A percentile compares a stretch with the other conserved stretches of the same genome.
Conservation (phyloP, 2,113 vertebrate species). For the Salvelinus namaycush region DNA sequence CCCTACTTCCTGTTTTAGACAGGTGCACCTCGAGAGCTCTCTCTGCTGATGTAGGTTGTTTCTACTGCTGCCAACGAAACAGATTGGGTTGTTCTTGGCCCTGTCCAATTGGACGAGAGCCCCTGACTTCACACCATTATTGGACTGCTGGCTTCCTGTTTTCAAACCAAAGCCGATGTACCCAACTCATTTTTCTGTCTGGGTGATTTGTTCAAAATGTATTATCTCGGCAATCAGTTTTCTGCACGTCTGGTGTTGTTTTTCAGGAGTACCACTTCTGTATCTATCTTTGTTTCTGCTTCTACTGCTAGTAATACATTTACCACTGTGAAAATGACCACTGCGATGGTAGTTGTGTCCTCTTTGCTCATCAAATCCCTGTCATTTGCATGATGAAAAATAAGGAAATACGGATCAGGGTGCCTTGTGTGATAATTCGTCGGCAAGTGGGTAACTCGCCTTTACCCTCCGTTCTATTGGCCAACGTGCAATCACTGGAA, state of each 20-base stretch:
- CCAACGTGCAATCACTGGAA: too few species aligned
- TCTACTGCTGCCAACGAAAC: constrained; percentile 34
- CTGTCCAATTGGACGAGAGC: constrained; percentile 40
- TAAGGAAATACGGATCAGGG: neutral
- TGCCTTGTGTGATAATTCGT: too few species aligned
- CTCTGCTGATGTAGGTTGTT: neutral
- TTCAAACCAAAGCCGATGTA: neutral
- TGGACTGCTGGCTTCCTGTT: constrained; percentile 7
- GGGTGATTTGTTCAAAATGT: neutral
- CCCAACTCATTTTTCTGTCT: too few species aligned
- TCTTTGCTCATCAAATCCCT: neutral
- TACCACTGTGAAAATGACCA: too few species aligned
- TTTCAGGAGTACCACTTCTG: neutral
- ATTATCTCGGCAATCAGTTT: neutral
- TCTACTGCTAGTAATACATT: too few species aligned
- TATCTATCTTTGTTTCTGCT: neutral
- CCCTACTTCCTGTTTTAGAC: neutral
- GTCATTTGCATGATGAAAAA: neutral
- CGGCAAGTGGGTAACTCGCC: too few species aligned
- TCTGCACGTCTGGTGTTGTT: neutral
- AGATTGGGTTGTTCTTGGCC: constrained; percentile 42
- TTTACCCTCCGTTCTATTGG: too few species aligned
- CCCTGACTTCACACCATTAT: constrained; percentile 32
- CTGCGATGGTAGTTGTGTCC: too few species aligned
- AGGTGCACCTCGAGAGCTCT: neutral